phyloP scores from a whole-genome alignment of 2,888 invertebrate genomes.

The Drosophila dives region DNA sequence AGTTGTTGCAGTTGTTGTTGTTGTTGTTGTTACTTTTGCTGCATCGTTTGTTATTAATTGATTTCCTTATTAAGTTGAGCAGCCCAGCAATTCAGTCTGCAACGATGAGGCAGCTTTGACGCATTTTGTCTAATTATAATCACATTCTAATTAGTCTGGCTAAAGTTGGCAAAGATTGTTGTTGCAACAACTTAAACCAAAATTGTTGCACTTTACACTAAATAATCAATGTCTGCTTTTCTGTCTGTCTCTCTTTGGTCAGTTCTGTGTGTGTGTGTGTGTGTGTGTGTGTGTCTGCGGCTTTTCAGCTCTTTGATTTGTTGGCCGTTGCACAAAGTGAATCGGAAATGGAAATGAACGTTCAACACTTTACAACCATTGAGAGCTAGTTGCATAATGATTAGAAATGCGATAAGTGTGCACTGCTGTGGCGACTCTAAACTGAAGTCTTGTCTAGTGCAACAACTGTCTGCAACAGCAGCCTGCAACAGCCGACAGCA shows the following conservation, averaged over 20 bases:
- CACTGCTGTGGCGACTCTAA: constrained; percentile 19
- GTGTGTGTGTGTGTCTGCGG: constrained; percentile 37
- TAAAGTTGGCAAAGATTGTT: constrained; percentile 26
- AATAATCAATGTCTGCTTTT: constrained; percentile 14
- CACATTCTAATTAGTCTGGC: constrained; percentile 75
- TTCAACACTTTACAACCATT: constrained; percentile 47
- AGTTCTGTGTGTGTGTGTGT: constrained; percentile 17
- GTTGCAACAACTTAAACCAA: constrained; percentile 4
- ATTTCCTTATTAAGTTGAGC: constrained; percentile 75
- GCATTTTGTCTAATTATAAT: constrained; percentile 76
- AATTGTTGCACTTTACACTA: constrained; percentile 17
- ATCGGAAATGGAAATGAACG: constrained; percentile 43
- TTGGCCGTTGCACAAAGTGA: constrained; percentile 41
- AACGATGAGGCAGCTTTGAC: constrained; percentile 49
- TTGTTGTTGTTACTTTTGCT: constrained; percentile 43
- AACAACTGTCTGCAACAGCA: constrained; percentile 17
- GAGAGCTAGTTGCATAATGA: constrained; percentile 47
- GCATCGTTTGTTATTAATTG: constrained; percentile 76
- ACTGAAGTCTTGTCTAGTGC: constrained; percentile 23
- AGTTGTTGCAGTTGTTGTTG: constrained; percentile 29
- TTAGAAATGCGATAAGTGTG: constrained; percentile 62
- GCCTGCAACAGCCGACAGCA: constrained; percentile 22
- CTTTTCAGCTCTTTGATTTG: constrained; percentile 50
- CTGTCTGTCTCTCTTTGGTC: constrained; percentile 14
- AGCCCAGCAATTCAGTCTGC: constrained; percentile 16